Evolutionary conservation across 2,797 vertebrate genomes (phyloP).

Genomic region (Scleropages formosus): DNA sequence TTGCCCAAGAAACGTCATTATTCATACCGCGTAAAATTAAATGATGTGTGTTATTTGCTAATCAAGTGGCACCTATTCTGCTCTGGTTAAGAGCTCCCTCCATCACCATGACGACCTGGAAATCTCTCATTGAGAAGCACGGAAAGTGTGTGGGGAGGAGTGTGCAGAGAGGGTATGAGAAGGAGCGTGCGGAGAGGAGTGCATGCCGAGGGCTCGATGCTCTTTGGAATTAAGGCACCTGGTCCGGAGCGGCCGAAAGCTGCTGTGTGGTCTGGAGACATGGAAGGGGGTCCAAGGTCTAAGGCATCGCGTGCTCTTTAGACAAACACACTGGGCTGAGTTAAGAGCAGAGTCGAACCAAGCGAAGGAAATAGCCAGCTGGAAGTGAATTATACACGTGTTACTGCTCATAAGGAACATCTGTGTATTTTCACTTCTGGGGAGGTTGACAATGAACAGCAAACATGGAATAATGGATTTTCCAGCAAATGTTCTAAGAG

Average conservation of each 20-base stretch:
- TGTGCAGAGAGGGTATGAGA: too few relatives aligned
- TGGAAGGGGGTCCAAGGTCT: slow-evolving; percentile 2
- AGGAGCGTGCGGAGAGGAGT: too few relatives aligned
- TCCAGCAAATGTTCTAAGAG: neutral
- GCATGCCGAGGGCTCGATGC: slow-evolving; percentile 9
- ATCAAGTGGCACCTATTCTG: slow-evolving; percentile 61
- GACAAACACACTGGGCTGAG: slow-evolving; percentile 21
- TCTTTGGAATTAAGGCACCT: slow-evolving; percentile 51
- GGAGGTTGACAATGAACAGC: neutral
- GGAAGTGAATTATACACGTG: slow-evolving; percentile 13
- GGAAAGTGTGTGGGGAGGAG: slow-evolving; percentile 31
- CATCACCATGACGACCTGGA: slow-evolving; percentile 80
- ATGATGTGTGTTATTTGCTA: slow-evolving; percentile 41
- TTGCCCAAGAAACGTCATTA: neutral
- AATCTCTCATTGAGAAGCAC: slow-evolving; percentile 47
- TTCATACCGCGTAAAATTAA: neutral
- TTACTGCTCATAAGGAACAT: slow-evolving; percentile 1
- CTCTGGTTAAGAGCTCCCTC: slow-evolving; percentile 56
- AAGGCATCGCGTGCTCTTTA: slow-evolving; percentile 15
- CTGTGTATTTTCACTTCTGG: neutral
- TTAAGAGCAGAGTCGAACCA: slow-evolving; percentile 16
- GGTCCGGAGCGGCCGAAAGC: slow-evolving; percentile 31
- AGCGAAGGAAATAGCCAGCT: slow-evolving; percentile 20
- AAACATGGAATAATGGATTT: neutral
- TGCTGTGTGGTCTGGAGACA: slow-evolving; percentile 10